Percentiles rank a stretch among this genome's conserved stretches.
Conservation (phyloP, 2,113 vertebrate genomes). For the Pteropus alecto region DNA sequence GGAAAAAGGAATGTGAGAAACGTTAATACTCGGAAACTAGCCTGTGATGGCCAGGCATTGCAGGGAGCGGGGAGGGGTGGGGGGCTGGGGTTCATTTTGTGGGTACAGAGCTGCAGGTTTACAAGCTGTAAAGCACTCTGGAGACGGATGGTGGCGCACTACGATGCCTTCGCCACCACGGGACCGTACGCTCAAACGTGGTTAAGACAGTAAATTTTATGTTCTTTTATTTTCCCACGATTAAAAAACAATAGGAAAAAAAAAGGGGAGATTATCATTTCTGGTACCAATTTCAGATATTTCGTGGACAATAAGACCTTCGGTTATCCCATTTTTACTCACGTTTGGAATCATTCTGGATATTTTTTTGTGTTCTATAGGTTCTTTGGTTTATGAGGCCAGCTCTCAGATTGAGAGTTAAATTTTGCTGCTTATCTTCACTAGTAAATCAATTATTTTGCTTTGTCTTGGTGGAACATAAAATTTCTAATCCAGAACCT, state of each 20-base stretch:
- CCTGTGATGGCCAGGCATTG: background rate
- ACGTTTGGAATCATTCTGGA: background rate
- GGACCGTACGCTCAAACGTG: background rate
- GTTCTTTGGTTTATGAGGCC: background rate
- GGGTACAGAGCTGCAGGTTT: background rate
- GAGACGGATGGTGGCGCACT: accelerated
- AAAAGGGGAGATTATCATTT: background rate
- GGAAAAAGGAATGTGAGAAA: background rate
- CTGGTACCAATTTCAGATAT: background rate
- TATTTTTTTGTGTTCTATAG: background rate
- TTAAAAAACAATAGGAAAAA: background rate
- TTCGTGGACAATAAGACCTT: background rate
- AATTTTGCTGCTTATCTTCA: background rate
- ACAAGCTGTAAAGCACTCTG: background rate
- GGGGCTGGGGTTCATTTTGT: background rate
- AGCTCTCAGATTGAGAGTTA: background rate
- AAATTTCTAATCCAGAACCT: background rate
- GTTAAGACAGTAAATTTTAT: background rate
- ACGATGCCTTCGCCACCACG: no score
- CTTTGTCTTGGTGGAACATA: background rate
- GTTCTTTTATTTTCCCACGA: background rate
- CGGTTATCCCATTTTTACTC: background rate
- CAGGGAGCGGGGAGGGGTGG: background rate
- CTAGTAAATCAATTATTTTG: background rate
- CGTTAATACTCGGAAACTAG: background rate